These are phyloP conservation scores for Sphaerodactylus townsendi DNA, from an alignment of 2,113 vertebrate genomes.

Conservation along the genomic window DNA sequence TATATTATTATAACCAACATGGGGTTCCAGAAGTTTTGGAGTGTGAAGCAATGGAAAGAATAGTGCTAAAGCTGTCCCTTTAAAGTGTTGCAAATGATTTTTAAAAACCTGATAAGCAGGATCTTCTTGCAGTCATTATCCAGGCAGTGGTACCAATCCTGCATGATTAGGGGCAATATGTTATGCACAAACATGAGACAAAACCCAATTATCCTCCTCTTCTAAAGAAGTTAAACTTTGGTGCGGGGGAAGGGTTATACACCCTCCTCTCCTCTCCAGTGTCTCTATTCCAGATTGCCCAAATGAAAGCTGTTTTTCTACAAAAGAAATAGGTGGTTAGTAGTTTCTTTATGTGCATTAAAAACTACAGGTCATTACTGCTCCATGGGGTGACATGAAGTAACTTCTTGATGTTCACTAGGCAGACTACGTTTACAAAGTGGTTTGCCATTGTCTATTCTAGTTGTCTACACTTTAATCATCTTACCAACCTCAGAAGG, in stretches of 20 bases:
- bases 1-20: background rate
- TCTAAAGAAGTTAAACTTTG: background rate
- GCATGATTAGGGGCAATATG: background rate
- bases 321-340: background rate
- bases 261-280: too few relatives aligned
- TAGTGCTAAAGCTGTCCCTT: background rate
- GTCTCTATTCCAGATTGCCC: too few relatives aligned
- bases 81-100: background rate
- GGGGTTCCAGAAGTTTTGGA: constrained; percentile 28
- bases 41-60: background rate
- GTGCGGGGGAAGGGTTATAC: background rate
- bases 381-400: too few relatives aligned
- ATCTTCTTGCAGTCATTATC: background rate
- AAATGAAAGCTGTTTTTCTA: background rate
- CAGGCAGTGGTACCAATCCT: background rate
- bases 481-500: too few relatives aligned
- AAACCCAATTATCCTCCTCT: background rate
- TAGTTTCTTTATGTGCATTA: background rate
- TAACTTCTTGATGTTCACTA: too few relatives aligned
- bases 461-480: too few relatives aligned
- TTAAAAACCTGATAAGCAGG: background rate
- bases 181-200: background rate
- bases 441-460: too few relatives aligned
- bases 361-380: too few relatives aligned
- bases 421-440: too few relatives aligned